These are phyloP conservation scores for Lepidurus arcticus DNA, from an alignment of 1,140 invertebrate genomes.

Conservation along the genomic window DNA sequence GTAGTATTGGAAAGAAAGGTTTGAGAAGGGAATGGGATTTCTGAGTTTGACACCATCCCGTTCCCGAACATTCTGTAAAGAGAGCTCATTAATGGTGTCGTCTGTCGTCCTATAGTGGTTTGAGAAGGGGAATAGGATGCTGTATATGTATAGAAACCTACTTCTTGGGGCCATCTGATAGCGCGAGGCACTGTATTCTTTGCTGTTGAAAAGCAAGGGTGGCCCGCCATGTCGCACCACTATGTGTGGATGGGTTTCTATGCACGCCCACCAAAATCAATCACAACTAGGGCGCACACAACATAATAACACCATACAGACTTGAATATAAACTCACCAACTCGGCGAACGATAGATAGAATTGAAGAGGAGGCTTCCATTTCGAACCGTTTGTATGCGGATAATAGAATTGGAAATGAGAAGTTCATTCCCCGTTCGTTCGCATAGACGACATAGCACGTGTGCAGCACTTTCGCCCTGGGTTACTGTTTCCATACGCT, in stretches of 20 bases:
- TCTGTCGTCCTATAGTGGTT: conserved; percentile 18
- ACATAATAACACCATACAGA: conserved; percentile 15
- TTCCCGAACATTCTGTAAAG: conserved; percentile 8
- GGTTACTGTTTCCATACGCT: background rate
- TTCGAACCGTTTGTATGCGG: conserved; percentile 8
- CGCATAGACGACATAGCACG: background rate
- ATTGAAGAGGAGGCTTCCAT: conserved; percentile 21
- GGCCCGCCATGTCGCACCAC: conserved; percentile 7
- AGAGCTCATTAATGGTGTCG: conserved; percentile 21
- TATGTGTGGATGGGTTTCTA: conserved; percentile 1
- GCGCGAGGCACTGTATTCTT: background rate
- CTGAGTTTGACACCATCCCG: conserved; percentile 17
- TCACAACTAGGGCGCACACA: conserved; percentile 20
- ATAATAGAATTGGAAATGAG: conserved; percentile 22
- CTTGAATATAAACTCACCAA: conserved; percentile 9
- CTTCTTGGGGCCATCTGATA: conserved; percentile 14
- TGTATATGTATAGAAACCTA: background rate
- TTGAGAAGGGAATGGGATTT: background rate
- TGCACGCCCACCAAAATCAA: conserved; percentile 21
- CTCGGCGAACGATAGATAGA: conserved; percentile 18
- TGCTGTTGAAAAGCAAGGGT: conserved; percentile 19
- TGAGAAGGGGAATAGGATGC: conserved; percentile 6
- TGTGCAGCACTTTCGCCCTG: background rate
- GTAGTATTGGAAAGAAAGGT: background rate
- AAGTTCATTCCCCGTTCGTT: conserved; percentile 3